phyloP scores from a whole-genome alignment of 2,888 invertebrate species.

The Amiota mariae region DNA sequence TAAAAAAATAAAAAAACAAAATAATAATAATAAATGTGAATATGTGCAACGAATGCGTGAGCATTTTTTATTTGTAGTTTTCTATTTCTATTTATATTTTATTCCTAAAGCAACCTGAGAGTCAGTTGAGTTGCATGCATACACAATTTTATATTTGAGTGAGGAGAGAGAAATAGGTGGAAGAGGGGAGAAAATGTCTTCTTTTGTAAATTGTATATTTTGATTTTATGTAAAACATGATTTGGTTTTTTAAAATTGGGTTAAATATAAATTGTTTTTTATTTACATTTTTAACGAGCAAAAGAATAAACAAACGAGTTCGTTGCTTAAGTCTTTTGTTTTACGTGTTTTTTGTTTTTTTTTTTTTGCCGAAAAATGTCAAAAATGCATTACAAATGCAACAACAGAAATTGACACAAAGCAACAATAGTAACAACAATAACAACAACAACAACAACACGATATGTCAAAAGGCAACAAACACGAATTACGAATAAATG shows the following conservation, averaged over 20 bases:
- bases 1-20: constrained; percentile 45
- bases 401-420: not conserved
- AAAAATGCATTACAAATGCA: constrained; percentile 6
- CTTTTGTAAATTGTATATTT: not conserved
- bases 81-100: not conserved
- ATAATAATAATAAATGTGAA: constrained; percentile 57
- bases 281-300: not conserved
- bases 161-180: not conserved
- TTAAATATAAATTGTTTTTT: not conserved
- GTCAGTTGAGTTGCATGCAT: constrained; percentile 6
- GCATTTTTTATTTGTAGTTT: constrained; percentile 43
- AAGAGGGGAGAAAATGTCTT: not conserved
- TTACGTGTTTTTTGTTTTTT: not conserved
- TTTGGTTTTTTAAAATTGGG: not conserved
- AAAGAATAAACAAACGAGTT: constrained; percentile 44
- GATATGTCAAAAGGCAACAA: not conserved
- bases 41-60: constrained; percentile 39
- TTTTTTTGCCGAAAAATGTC: not conserved
- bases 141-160: constrained; percentile 2
- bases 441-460: constrained; percentile 11
- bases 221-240: constrained; percentile 9
- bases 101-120: no score
- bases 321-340: constrained; percentile 52
- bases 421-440: not conserved
- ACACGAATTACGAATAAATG: not conserved